These are phyloP conservation scores for Sylvia atricapilla DNA, from an alignment of 2,113 vertebrate genomes.

Conservation along the genomic window DNA sequence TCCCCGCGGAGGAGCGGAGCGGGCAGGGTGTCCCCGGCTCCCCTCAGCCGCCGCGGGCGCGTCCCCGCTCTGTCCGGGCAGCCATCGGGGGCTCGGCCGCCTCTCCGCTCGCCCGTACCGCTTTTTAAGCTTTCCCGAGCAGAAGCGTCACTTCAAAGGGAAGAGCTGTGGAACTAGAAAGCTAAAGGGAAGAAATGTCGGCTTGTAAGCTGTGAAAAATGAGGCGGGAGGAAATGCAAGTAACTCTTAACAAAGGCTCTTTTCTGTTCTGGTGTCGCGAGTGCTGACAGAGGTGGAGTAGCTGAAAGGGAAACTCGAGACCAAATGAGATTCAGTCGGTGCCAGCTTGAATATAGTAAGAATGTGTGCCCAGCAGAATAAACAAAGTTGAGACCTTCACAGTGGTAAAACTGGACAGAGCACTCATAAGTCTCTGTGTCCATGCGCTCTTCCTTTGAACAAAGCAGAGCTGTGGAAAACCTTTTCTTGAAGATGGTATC, in stretches of 20 bases:
- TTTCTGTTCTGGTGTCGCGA: neutral
- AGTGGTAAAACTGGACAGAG: neutral
- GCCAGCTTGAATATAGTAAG: neutral
- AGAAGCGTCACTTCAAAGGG: rapidly evolving
- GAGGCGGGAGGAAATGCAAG: neutral
- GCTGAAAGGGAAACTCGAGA: neutral
- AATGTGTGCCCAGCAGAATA: neutral
- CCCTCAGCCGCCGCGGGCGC: neutral
- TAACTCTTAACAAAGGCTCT: neutral
- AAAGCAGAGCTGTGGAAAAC: neutral
- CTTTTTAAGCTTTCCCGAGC: neutral
- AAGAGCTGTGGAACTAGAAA: neutral
- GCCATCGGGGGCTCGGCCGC: rapidly evolving
- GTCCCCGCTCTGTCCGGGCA: rapidly evolving
- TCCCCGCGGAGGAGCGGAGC: neutral
- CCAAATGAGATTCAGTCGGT: neutral
- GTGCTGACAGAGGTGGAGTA: neutral
- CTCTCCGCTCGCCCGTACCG: rapidly evolving
- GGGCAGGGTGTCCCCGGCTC: no score
- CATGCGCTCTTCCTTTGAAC: neutral
- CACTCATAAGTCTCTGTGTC: neutral
- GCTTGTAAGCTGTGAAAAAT: neutral
- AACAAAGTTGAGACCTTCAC: neutral
- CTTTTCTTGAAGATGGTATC: neutral
- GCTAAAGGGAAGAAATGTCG: neutral